Evolutionary conservation across 2,113 vertebrate genomes (phyloP), one percentile per base, ranked within the genome.

Genomic region (Rattus rattus): DNA sequence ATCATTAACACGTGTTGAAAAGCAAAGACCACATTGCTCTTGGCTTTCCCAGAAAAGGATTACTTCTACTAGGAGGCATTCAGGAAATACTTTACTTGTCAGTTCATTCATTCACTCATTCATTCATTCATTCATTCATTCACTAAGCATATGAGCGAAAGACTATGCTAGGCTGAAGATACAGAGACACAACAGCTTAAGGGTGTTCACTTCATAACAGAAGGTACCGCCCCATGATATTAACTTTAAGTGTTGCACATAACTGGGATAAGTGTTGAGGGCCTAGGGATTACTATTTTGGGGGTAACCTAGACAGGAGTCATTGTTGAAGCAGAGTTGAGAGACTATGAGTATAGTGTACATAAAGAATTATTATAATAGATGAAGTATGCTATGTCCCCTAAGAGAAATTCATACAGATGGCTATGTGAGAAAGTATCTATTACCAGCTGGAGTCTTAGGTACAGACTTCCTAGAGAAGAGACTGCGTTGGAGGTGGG

Each of bases 41-140:
- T 72, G 30, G 69, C 76, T 14, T 39, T 85, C 43, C 89, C 70
- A 93, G 61, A 90, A 76, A 63, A 92, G 36, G 84, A 39, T 89
- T 77, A 33, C 14, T 67, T 91, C 47, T 83, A 54, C n/a, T 79
- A 54, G 28, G 54, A 56, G 79, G 14, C 65, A 83, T 73, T 88
- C 36, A 86, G 79, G 92, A 93, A 97, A 54, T 56, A 5, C 36
- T 79, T 94, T 54, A 54, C 43, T 83, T 79, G 76, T 7, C 12
- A 28, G 39, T 65, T 67, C 22, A 63, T 67, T 86, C 70, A 73
- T 72, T 94, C 59, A 88, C 88, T 93, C 56, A 65, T 59, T 83
- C 19, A 77, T 43, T 87, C 56, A 72, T 36, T 90, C 43, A 94
- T 81, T 79, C 77, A 63, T 39, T 63, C n/a, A 65, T 86, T 95